Base-by-base conservation (phyloP, 2,888 invertebrate genomes). In the Tanypteryx hageni region DNA sequence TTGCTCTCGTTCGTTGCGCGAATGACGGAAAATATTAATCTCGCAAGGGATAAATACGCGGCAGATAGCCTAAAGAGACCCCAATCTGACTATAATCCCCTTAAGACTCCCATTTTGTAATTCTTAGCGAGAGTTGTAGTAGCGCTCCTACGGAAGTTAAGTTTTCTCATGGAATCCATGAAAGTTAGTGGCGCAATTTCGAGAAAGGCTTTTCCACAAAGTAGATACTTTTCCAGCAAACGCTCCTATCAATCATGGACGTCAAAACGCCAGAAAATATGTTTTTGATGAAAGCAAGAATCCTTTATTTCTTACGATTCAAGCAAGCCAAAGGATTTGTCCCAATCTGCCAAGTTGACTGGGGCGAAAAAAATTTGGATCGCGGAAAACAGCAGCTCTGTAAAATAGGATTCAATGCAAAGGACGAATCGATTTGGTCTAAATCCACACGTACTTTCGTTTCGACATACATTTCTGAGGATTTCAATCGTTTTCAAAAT, bases 21-120 rank as follows among this genome's bases (percentile, higher is more conserved):
- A 68, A 22, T 22, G 68, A 22, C 76, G 76, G 76, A 27, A 76
- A 76, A 76, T 76, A 76, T 76, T 27, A 76, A 76, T 76, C 27
- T 76, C 27, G 11, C 22, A 27, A 7, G 76, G 76, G n/a, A 10
- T 68, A 22, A 76, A 76, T 76, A 44, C 44, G 27, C 27, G 76
- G 27, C 10, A 22, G 76, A 27, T 27, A 76, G 76, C 22, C 27
- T 27, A 11, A 22, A 22, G 22, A 22, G 68, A 68, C 44, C 44
- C 44, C 44, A 44, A 10, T 68, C 27, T 13, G 27, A 27, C 76
- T 22, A 4, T 4, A 76, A 13, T 76, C 27, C 76, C 76, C 11
- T 13, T 22, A 27, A 18, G 76, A 76, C 27, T 76, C 76, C 68
- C 22, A 76, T 76, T 76, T 27, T 76, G 76, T 27, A 13, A 76